A percentile compares a stretch with the other conserved stretches of the same genome.
phyloP scores from a whole-genome alignment of 2,888 invertebrate species.

The Rhingia rostrata region DNA sequence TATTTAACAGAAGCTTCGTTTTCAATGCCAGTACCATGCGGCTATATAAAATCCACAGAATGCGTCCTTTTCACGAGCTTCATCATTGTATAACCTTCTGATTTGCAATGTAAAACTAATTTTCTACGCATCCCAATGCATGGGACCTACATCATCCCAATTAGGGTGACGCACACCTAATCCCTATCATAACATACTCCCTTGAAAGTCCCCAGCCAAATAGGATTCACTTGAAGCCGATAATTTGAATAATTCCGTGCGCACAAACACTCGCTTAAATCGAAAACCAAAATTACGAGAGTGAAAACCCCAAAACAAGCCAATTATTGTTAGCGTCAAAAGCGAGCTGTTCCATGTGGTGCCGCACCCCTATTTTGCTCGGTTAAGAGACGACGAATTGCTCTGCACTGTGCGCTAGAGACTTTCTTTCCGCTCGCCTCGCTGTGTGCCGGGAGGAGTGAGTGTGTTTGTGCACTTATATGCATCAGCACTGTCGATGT shows the following conservation, averaged over 20 bases:
- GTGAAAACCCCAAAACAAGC: conserved; percentile 46
- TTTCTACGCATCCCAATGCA: neutral
- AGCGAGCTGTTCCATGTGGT: conserved; percentile 9
- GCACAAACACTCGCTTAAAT: conserved; percentile 11
- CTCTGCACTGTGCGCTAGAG: conserved; percentile 27
- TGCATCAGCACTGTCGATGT: conserved; percentile 58
- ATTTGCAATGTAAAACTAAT: conserved; percentile 39
- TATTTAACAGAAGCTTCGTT: neutral
- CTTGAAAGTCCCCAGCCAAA: conserved; percentile 8
- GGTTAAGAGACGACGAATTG: conserved; percentile 17
- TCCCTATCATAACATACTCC: conserved; percentile 26
- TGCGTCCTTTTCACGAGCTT: neutral
- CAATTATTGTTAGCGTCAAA: conserved; percentile 53
- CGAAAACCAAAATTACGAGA: conserved; percentile 45
- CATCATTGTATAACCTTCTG: conserved; percentile 33
- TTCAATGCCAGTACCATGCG: neutral
- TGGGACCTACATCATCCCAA: conserved; percentile 6
- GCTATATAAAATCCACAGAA: conserved; percentile 1
- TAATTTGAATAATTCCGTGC: conserved; percentile 56
- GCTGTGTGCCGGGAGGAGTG: neutral
- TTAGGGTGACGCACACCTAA: conserved; percentile 20
- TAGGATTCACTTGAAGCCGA: conserved; percentile 42
- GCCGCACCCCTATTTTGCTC: conserved; percentile 42
- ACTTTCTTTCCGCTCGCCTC: conserved; percentile 25
- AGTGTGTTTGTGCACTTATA: neutral